These are phyloP conservation scores for Malurus splendens DNA, from an alignment of 2,797 vertebrate genomes.

Conservation along the genomic window DNA sequence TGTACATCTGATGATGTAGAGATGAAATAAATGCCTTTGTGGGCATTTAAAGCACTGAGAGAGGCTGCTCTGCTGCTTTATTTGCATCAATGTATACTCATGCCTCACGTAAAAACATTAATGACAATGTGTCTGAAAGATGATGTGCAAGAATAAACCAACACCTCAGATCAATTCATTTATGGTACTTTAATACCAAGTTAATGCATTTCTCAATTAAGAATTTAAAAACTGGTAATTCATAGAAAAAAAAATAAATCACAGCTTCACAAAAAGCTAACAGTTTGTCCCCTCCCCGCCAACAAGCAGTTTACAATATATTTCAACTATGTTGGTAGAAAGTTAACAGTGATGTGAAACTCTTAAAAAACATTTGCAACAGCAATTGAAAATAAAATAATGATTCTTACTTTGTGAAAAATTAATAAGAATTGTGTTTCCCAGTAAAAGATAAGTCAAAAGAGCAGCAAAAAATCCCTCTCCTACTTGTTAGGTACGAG, in stretches of 20 bases:
- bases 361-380: conserved; percentile 44
- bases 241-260: conserved; percentile 61
- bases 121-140: not conserved
- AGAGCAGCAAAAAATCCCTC: conserved; percentile 42
- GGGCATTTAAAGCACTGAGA: not conserved
- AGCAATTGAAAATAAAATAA: conserved; percentile 46
- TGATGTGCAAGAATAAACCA: not conserved
- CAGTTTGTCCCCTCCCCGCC: conserved; percentile 37
- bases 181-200: conserved; percentile 54
- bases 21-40: too few species aligned
- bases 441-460: conserved; percentile 15
- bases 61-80: not conserved
- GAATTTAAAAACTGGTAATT: conserved; percentile 65
- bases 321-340: conserved; percentile 60
- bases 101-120: not conserved
- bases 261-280: conserved; percentile 62
- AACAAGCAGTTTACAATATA: conserved; percentile 56
- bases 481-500: not conserved
- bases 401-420: conserved; percentile 38
- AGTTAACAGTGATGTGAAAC: conserved; percentile 49
- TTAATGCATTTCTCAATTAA: conserved; percentile 60
- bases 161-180: conserved; percentile 36
- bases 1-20: rapidly evolving
- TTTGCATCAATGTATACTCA: not conserved
- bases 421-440: conserved; percentile 18